These are phyloP conservation scores for Falco punctatus DNA, from an alignment of 2,113 vertebrate genomes.

Conservation along the genomic window DNA sequence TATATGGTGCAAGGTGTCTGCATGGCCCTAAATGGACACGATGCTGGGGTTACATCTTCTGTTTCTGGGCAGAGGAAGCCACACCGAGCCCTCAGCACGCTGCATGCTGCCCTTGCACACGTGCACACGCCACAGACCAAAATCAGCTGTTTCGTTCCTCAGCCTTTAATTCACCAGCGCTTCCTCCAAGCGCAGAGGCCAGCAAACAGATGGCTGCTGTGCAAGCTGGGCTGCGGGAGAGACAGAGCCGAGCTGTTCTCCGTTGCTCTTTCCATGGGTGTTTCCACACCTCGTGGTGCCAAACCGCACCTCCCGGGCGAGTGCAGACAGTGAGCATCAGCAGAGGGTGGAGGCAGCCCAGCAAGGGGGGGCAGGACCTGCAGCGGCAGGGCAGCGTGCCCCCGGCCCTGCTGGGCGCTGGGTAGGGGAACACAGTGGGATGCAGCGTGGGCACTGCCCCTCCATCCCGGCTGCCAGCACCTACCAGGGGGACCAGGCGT, in stretches of 20 bases:
- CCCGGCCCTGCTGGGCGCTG: background rate
- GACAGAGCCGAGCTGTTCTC: background rate
- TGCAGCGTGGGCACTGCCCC: background rate
- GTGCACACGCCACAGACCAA: background rate
- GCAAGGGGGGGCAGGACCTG: background rate
- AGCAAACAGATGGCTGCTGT: background rate
- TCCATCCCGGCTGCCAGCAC: background rate
- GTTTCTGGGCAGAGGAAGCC: background rate
- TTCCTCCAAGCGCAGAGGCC: background rate
- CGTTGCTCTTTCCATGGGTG: background rate
- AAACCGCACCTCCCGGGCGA: background rate
- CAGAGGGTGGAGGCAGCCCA: background rate
- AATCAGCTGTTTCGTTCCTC: background rate
- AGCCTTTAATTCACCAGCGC: background rate
- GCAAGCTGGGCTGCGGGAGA: background rate
- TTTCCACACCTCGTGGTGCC: background rate
- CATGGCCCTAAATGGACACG: background rate
- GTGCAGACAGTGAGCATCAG: background rate
- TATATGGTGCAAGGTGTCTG: background rate
- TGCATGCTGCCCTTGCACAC: background rate
- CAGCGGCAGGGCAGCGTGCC: fast-evolving
- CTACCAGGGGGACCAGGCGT: no score
- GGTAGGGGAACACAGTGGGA: background rate
- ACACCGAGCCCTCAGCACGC: background rate
- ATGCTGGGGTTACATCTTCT: background rate